A percentile compares a stretch with the other conserved stretches of the same genome.
Conservation (phyloP, 2,888 invertebrate genomes). For the Volucella inanis region DNA sequence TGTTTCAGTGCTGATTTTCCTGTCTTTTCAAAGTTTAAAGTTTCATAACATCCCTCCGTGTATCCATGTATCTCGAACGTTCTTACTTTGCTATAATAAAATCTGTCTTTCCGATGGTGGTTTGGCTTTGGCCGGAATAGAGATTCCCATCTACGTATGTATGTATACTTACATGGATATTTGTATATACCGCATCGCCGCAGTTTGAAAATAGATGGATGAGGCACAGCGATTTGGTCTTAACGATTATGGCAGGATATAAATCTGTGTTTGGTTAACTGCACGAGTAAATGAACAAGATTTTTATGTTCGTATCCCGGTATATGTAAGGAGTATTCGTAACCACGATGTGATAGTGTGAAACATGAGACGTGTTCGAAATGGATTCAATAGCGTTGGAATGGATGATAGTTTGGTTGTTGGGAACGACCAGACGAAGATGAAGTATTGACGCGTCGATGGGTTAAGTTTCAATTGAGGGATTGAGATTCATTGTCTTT, state of each 20-base stretch:
- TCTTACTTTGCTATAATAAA: conserved; percentile 62
- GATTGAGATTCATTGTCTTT: conserved; percentile 70
- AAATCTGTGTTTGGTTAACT: conserved; percentile 75
- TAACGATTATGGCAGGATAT: conserved; percentile 75
- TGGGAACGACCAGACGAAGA: conserved; percentile 46
- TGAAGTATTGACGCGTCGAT: conserved; percentile 47
- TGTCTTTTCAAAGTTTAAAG: conserved; percentile 66
- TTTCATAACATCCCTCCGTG: conserved; percentile 68
- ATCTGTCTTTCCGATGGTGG: conserved; percentile 51
- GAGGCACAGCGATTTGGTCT: conserved; percentile 72
- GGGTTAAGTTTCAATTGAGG: conserved; percentile 69
- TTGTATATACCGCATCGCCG: not conserved
- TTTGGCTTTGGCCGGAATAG: conserved; percentile 37
- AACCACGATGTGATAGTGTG: conserved; percentile 40
- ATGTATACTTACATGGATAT: not conserved
- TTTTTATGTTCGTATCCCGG: conserved; percentile 65
- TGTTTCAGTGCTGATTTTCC: conserved; percentile 18
- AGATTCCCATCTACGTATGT: conserved; percentile 19
- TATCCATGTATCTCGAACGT: conserved; percentile 8
- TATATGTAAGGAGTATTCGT: too few relatives aligned
- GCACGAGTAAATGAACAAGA: conserved; percentile 74
- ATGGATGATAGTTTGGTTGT: conserved; percentile 59
- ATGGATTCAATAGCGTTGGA: conserved; percentile 64
- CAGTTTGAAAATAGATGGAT: conserved; percentile 67
- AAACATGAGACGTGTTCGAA: conserved; percentile 72